phyloP scores from a whole-genome alignment of 35 echinoderm and acorn worm genomes.

The Lytechinus variegatus region DNA sequence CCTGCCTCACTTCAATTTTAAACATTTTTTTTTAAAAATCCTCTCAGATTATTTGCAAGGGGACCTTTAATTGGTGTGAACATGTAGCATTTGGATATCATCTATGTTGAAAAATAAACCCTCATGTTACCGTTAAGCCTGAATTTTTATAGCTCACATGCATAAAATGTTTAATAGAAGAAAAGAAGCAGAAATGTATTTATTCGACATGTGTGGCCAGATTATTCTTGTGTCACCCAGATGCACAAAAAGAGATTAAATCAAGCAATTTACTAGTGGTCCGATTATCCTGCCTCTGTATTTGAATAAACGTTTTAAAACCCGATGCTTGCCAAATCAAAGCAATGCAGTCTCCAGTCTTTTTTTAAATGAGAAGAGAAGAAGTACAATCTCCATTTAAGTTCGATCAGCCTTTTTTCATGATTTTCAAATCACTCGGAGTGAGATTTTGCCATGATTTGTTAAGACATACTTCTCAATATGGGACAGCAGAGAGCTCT shows the following conservation, averaged over 20 bases:
- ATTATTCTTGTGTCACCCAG: background rate
- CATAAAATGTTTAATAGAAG: background rate
- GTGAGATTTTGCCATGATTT: background rate
- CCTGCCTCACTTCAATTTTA: no score
- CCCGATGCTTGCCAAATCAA: background rate
- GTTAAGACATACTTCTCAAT: no score
- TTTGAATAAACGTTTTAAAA: background rate
- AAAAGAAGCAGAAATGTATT: background rate
- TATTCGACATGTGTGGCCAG: background rate
- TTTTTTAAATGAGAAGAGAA: background rate
- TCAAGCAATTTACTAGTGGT: background rate
- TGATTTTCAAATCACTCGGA: background rate
- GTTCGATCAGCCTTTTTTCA: background rate
- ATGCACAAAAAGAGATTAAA: background rate
- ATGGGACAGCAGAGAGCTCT: background rate
- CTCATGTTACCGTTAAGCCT: no score
- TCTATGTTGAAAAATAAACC: no score
- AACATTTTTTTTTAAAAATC: no score
- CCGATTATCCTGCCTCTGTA: background rate
- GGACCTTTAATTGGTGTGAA: no score
- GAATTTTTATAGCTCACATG: background rate
- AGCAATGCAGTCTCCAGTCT: background rate
- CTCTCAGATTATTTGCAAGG: no score
- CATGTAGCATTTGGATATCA: background rate
- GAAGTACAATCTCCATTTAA: background rate